Conservation (phyloP, 30 jellyfish, hydroid and myxozoan species). For the Aurelia coerulea region DNA sequence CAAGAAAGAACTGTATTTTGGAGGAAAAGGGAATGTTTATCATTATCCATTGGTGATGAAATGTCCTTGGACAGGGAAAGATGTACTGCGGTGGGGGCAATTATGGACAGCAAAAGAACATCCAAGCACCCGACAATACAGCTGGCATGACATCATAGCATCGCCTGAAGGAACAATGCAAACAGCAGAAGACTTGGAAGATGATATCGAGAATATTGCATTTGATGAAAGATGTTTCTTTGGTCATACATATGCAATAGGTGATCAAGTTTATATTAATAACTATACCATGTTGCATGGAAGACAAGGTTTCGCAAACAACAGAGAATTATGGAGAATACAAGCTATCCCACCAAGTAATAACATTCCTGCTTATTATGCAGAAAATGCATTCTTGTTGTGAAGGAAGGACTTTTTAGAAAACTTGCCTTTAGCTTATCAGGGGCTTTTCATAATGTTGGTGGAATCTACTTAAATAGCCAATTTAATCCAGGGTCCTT, state of each 20-base stretch:
- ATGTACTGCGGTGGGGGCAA: conserved; percentile 57
- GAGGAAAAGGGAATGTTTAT: conserved; percentile 38
- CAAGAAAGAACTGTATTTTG: conserved; percentile 43
- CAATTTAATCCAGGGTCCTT: no score
- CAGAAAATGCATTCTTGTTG: background rate
- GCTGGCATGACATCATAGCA: background rate
- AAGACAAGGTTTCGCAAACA: conserved; percentile 23
- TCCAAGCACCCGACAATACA: conserved; percentile 33
- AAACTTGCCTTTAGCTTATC: no score
- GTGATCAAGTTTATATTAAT: conserved; percentile 56
- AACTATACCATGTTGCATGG: conserved; percentile 61
- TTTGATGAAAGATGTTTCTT: conserved; percentile 42
- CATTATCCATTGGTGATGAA: conserved; percentile 38
- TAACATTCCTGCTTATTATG: conserved; percentile 37
- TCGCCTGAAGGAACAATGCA: background rate
- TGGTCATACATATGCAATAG: conserved; percentile 42
- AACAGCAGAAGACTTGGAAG: conserved; percentile 33
- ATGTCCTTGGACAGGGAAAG: conserved; percentile 68
- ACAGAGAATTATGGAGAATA: conserved; percentile 62
- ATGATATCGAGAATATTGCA: conserved; percentile 9
- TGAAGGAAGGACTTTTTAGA: no score
- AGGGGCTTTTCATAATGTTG: no score
- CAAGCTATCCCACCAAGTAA: conserved; percentile 57
- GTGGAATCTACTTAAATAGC: no score
- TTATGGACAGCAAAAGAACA: conserved; percentile 42